Evolutionary conservation across 1,140 invertebrate genomes (phyloP).

Genomic region (Protaetia brevitarsis): DNA sequence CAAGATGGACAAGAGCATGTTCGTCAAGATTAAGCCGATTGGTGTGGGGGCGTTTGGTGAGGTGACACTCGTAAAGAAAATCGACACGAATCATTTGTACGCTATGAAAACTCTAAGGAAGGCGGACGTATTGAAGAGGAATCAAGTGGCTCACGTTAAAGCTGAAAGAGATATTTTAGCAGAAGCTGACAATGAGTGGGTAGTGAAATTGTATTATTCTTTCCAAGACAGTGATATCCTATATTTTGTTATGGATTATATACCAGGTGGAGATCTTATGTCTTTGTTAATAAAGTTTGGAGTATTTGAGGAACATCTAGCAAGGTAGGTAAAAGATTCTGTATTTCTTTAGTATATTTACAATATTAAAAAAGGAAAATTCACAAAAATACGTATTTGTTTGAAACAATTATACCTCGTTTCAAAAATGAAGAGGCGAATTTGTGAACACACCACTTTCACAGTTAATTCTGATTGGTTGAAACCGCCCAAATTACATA

Average conservation of each 20-base stretch:
- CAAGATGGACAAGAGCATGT: constrained; percentile 99
- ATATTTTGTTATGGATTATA: constrained; percentile 99
- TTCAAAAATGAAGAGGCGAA: too few species aligned
- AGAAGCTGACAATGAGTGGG: constrained; percentile 99
- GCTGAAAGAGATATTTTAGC: constrained; percentile 97
- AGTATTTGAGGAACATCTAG: constrained; percentile 86
- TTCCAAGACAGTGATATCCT: constrained; percentile 96
- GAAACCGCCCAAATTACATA: too few species aligned
- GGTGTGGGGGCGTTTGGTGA: constrained; percentile 99
- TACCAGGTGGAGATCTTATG: constrained; percentile 99
- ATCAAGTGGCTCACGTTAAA: constrained; percentile 98
- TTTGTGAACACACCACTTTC: too few species aligned
- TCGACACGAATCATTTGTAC: constrained; percentile 94
- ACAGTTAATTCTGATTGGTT: too few species aligned
- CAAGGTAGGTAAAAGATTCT: constrained; percentile 55
- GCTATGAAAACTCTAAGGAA: constrained; percentile 99
- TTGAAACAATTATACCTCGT: too few species aligned
- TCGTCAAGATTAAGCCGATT: constrained; percentile 88
- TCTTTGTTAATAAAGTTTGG: constrained; percentile 92
- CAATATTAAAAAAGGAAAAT: too few species aligned
- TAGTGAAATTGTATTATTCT: constrained; percentile 98
- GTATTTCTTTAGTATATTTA: neutral
- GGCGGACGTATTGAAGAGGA: constrained; percentile 92
- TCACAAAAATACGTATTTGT: too few species aligned
- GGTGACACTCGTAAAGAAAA: constrained; percentile 93